phyloP scores from a whole-genome alignment of 2,888 invertebrate species.

The Anorthoa munda region DNA sequence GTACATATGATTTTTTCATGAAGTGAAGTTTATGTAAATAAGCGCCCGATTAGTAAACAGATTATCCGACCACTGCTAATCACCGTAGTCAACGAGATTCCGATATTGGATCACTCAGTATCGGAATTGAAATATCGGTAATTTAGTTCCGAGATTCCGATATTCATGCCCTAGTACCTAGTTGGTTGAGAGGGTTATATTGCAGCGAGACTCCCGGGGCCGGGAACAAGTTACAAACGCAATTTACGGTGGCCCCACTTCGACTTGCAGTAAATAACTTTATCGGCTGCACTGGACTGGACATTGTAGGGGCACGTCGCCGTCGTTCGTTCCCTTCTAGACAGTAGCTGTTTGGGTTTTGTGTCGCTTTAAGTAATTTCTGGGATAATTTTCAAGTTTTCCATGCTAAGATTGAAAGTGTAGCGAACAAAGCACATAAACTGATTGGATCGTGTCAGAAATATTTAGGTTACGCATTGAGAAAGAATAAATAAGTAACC shows the following conservation, averaged over 20 bases:
- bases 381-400: conserved; percentile 8
- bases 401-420: not conserved
- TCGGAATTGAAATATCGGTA: too few species aligned
- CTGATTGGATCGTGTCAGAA: not conserved
- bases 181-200: conserved; percentile 72
- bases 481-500: not conserved
- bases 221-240: conserved; percentile 82
- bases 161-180: too few species aligned
- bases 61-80: too few species aligned
- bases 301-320: conserved; percentile 64
- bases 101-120: too few species aligned
- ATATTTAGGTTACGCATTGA: not conserved
- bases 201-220: conserved; percentile 76
- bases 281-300: conserved; percentile 79
- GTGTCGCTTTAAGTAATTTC: conserved; percentile 21
- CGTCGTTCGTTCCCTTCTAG: conserved; percentile 31
- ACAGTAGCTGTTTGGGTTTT: conserved; percentile 29
- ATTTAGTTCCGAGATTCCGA: too few species aligned
- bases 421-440: conserved; percentile 8
- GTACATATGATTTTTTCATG: too few species aligned
- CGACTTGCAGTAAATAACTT: conserved; percentile 84
- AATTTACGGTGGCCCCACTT: conserved; percentile 83
- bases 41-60: too few species aligned
- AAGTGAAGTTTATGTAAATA: too few species aligned
- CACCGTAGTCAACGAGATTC: too few species aligned